Evolutionary conservation across 1,140 invertebrate species (phyloP).

Genomic region (Pachyrhynchus sulphureomaculatus): DNA sequence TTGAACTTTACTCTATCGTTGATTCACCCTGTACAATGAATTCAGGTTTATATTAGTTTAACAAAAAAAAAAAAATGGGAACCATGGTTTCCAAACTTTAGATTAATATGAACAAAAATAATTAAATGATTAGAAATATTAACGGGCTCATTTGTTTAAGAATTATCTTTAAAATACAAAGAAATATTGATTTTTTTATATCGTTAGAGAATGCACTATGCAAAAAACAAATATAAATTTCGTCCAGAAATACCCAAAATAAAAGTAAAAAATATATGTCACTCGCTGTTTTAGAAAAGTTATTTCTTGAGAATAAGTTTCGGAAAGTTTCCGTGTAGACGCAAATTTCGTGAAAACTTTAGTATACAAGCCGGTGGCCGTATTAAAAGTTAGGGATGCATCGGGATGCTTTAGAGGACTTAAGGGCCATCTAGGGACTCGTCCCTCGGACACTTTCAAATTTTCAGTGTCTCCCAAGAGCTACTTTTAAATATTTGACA

Average conservation of each 20-base stretch:
- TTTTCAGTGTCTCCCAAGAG: conserved; percentile 50
- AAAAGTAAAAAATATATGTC: conserved; percentile 10
- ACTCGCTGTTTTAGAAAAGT: conserved; percentile 6
- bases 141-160: too few species aligned
- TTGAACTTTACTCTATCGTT: too few species aligned
- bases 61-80: too few species aligned
- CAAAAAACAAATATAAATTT: not conserved
- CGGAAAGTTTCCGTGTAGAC: conserved; percentile 14
- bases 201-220: too few species aligned
- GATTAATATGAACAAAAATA: too few species aligned
- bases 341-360: conserved; percentile 24
- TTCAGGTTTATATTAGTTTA: too few species aligned
- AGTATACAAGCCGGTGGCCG: conserved; percentile 25
- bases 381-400: conserved; percentile 35
- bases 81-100: too few species aligned
- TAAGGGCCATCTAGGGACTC: conserved; percentile 48
- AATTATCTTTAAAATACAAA: too few species aligned
- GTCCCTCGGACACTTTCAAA: conserved; percentile 52
- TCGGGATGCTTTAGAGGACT: conserved; percentile 34
- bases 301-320: conserved; percentile 23
- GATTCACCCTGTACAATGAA: too few species aligned
- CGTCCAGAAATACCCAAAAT: not conserved
- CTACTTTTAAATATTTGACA: conserved; percentile 54
- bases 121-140: too few species aligned
- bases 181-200: too few species aligned